phyloP scores from a whole-genome alignment of 2,888 invertebrate genomes.

The Hirudinaria manillensis region DNA sequence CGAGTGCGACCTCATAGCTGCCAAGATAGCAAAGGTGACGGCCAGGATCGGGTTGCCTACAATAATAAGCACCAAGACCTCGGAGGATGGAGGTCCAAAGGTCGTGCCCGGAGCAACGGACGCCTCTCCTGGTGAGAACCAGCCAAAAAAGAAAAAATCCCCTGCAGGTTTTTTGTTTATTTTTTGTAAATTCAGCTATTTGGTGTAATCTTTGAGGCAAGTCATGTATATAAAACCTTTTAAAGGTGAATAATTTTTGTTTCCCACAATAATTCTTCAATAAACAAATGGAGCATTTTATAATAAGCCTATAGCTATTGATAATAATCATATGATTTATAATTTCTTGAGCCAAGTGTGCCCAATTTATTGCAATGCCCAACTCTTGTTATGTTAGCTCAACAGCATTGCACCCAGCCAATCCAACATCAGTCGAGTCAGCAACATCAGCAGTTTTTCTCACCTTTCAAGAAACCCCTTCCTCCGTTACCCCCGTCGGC shows the following conservation, averaged over 20 bases:
- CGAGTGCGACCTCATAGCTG: slow-evolving; percentile 29
- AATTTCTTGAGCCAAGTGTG: too few relatives aligned
- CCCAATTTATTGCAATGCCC: too few relatives aligned
- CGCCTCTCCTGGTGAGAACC: background rate
- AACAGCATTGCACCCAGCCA: slow-evolving; percentile 11
- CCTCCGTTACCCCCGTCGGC: slow-evolving; percentile 11
- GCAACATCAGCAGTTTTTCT: slow-evolving; percentile 14
- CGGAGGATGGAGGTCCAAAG: background rate
- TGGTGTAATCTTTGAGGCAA: too few relatives aligned
- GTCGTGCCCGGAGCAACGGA: background rate
- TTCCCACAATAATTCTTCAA: too few relatives aligned
- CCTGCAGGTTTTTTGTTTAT: background rate
- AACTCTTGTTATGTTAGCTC: too few relatives aligned
- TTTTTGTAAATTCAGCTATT: too few relatives aligned
- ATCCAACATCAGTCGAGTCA: background rate
- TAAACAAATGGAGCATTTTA: too few relatives aligned
- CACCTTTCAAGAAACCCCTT: slow-evolving; percentile 21
- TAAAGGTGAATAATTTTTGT: too few relatives aligned
- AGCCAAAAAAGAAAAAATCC: background rate
- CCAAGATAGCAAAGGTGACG: slow-evolving; percentile 33
- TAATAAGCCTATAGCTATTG: too few relatives aligned
- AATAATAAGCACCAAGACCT: too few relatives aligned
- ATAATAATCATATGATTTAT: too few relatives aligned
- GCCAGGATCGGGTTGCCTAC: slow-evolving; percentile 12
- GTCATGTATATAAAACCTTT: too few relatives aligned